Evolutionary conservation across 2,888 invertebrate genomes (phyloP), one percentile per base, ranked within the genome.

Genomic region (Plutella xylostella): DNA sequence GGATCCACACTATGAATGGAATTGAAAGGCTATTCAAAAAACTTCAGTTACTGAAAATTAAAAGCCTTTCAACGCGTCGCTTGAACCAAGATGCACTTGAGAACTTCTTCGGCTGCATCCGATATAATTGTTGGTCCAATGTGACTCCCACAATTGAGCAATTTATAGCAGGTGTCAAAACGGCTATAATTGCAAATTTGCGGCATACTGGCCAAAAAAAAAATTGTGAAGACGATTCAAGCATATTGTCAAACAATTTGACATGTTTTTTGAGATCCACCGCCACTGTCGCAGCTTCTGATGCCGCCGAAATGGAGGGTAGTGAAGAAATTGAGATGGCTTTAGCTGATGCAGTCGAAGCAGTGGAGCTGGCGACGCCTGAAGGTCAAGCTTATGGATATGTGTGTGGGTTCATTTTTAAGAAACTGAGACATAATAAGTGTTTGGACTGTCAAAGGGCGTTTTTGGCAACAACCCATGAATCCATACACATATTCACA

Each of bases 11-110:
- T 12, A 21, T 39, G 14, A 39, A 39, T 39, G 39, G 22, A 15
- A 14, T 25, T 9, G 39, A 25, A 22, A 14, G 22, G 22, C 39
- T 39, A 21, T 39, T n/a, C 11, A 25, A 22, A 21, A 21, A 21
- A 22, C 14, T 39, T 4, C 14, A 14, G 6, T 14, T 9, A 2
- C 12, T 22, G 9, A n/a, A 20, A 15, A 39, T 39, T 12, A 39
- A 22, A 17, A 49, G 43, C 17, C 40, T 52, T 2, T 35, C 48
- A 9, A 49, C 49, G 1, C 38, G 48, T 25, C 37, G 48, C 7
- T 31, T 53, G 5, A 46, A 53, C n/a, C 51, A 52, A 41, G 52
- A 52, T 22, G 49, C 50, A 4, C 39, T 50, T 6, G 50, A 51
- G 45, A 51, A 51, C 25, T 48, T 31, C 22, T 52, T 52, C 21